Base-by-base conservation (phyloP, 2,797 vertebrate species). In the Hemitrygon akajei region DNA sequence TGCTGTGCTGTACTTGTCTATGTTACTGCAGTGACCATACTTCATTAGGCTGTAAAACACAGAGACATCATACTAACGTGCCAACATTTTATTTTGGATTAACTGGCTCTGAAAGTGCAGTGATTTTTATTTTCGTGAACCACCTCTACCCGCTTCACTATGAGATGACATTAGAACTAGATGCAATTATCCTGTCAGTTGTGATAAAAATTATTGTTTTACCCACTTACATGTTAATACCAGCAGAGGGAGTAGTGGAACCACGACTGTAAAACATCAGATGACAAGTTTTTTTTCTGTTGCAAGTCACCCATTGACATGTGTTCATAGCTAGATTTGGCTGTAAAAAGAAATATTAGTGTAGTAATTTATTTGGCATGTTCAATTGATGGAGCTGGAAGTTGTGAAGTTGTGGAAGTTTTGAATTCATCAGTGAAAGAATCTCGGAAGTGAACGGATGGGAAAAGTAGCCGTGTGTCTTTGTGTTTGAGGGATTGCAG, bases 191-290 rank as follows among this genome's bases (percentile, higher is more conserved):
- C 30, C 58, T 5, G 6, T 30, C 56, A 34, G 7, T 22, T 37
- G 34, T 66, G 7, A 20, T 22, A 34, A 47, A 66, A 75, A 16
- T 69, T 69, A 10, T 37, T 37, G 20, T 89, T 69, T 66, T 89
- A 20, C 86, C 66, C 86, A 69, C n/a, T 89, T 69, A 34, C 63
- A 69, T 37, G n/a, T 76, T 76, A 56, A 75, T 40, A 25, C 91
- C 91, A 93, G 91, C 91, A 93, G 91, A 76, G 91, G 91, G 91
- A 7, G 40, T 30, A 56, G 4, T 93, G 69, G 40, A 71, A 56
- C 34, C 34, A 12, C 25, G 30, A 37, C 5, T 20, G 63, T 63
- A 66, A 66, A 66, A 7, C 30, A 66, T 37, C 0, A 34, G 20
- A 34, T 5, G 16, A n/a, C 30, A 87, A 7, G 12, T 3, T 10